Base-by-base conservation (phyloP, 2,888 invertebrate genomes). In the Hypena proboscidalis region DNA sequence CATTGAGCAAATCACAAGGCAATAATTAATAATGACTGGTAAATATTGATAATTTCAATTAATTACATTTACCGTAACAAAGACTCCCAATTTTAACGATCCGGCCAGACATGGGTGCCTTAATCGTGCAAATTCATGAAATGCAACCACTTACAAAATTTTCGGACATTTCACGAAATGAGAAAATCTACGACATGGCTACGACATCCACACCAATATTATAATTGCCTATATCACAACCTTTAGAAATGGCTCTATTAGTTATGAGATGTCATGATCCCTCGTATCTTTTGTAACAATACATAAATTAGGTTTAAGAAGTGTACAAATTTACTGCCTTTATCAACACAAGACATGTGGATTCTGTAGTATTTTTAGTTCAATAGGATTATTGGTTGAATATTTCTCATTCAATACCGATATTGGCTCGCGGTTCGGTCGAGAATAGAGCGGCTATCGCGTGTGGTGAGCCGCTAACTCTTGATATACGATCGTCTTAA, bases 401-500 rank as follows among this genome's bases (percentile, higher is more conserved):
- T 52, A 56, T 56, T 59, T 40, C 38, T 47, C 42, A 53, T 67
- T 64, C 47, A 65, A 72, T 67, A 74, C 67, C 65, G 61, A 70
- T 71, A 67, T 65, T 49, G 58, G 27, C 33, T 62, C 55, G 51
- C 58, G 58, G 57, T 66, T 61, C 49, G 53, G 63, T 71, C 64
- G 56, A 60, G 67, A 70, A 74, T 76, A 79, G 79, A 66, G 65
- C 65, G 64, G 50, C 60, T 71, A 75, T 81, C 69, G 82, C 81
- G 77, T 83, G 83, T 77, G 78, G 74, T 70, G 74, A 67, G 59
- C 68, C 62, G 67, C 75, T 77, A 71, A 72, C 75, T 58, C 73
- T 79, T 86, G 83, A 89, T 86, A 81, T 84, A 86, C 75, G 71
- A 72, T 58, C 75, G 79, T 83, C 80, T 85, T 87, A 88, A 88